Base-by-base conservation (phyloP, 2,113 vertebrate species). In the Tinamus guttatus region DNA sequence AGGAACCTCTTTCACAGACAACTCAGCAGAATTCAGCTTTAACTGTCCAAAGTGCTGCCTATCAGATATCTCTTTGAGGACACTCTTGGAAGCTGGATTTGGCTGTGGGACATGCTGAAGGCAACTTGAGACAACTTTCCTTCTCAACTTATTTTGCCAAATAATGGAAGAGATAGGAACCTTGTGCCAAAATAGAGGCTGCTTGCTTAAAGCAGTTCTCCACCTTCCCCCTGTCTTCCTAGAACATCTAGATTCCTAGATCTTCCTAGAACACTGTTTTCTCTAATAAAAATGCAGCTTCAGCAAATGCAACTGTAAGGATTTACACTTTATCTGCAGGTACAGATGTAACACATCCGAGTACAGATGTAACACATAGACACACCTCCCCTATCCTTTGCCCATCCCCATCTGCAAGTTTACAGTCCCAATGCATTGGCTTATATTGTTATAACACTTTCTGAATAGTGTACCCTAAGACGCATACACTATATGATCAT, bases 311-410 rank as follows among this genome's bases (percentile, higher is more conserved):
- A 70, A 9, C 8, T 5, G 7, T 49, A 75, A 70, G 13, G 15
- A 43, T 49, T 70, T 5, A n/a, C 21, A 11, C 20, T 70, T 64
- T 32, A 24, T 90, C 19, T 17, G 28, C 47, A 81, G 64, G 34
- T 62, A 45, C 4, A n/a, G n/a, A n/a, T n/a, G n/a, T n/a, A n/a
- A n/a, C n/a, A 41, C 0, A 1, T 38, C 19, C 24, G 56, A 60
- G 15, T 5, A 8, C 30, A 69, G 64, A 34, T 22, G 15, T 47
- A 47, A 73, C 18, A 68, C 20, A 22, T 13, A 4, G 21, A 64
- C 24, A 13, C 19, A 22, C 12, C 15, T 74, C 40, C 21, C 7
- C 36, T 38, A 22, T 36, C 8, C 9, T 18, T 34, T 0, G 0
- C 13, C 3, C 10, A 3, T 40, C 12, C 1, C 1, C 7, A 36